phyloP scores from a whole-genome alignment of 2,888 invertebrate genomes.

The Hypsopygia costalis region DNA sequence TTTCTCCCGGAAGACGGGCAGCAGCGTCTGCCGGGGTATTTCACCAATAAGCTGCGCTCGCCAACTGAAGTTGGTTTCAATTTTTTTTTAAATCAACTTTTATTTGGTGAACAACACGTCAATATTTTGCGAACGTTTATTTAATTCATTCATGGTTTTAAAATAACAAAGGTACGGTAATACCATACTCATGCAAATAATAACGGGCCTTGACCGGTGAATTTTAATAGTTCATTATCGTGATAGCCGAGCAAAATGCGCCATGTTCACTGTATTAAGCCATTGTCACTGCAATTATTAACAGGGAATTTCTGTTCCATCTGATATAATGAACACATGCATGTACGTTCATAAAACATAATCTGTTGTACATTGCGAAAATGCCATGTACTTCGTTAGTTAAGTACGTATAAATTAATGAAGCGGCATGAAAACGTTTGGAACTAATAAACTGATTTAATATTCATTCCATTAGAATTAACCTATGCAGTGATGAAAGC shows the following conservation, averaged over 20 bases:
- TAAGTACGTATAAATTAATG: constrained; percentile 22
- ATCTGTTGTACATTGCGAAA: constrained; percentile 19
- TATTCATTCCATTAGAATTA: constrained; percentile 20
- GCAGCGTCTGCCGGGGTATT: no score
- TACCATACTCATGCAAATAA: background rate
- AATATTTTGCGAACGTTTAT: no score
- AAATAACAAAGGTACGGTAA: no score
- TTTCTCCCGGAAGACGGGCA: no score
- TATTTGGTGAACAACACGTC: no score
- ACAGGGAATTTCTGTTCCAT: constrained; percentile 35
- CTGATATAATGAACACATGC: constrained; percentile 35
- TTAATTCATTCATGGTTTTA: no score
- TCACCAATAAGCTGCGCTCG: no score
- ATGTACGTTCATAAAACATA: constrained; percentile 21
- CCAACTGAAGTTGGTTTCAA: no score
- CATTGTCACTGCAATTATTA: constrained; percentile 40
- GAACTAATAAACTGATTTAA: constrained; percentile 18
- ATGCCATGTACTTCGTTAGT: constrained; percentile 20
- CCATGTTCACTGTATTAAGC: constrained; percentile 21
- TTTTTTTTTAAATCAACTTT: no score
- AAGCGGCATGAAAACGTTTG: constrained; percentile 12
- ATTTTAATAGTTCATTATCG: constrained; percentile 8
- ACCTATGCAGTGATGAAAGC: constrained; percentile 12
- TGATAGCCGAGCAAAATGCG: constrained; percentile 7
- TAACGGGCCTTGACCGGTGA: constrained; percentile 6